Conservation (phyloP, 2,888 invertebrate species). For the Venusia cambrica region DNA sequence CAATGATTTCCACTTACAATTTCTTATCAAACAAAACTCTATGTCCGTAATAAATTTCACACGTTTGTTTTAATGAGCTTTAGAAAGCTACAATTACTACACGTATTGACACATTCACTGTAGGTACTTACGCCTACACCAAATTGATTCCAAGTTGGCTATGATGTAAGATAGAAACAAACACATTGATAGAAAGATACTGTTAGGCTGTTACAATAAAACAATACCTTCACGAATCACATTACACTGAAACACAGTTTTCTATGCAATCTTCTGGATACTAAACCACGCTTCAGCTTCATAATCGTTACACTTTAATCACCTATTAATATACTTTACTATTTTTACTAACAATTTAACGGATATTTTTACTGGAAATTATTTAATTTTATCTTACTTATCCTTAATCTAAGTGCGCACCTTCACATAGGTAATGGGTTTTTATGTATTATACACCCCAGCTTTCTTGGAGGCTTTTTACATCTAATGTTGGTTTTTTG, state of each 20-base stretch:
- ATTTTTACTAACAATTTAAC: constrained; percentile 32
- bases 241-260: constrained; percentile 28
- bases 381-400: constrained; percentile 9
- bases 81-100: constrained; percentile 18
- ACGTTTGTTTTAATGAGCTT: constrained; percentile 14
- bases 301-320: constrained; percentile 32
- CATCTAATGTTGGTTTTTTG: constrained; percentile 4
- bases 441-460: constrained; percentile 16
- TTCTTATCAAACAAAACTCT: constrained; percentile 6
- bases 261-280: constrained; percentile 27
- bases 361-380: constrained; percentile 12
- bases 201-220: constrained; percentile 1
- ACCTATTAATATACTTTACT: constrained; percentile 19
- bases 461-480: constrained; percentile 1
- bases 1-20: constrained; percentile 18
- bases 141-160: constrained; percentile 4
- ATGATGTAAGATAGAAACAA: constrained; percentile 2
- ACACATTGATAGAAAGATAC: constrained; percentile 1
- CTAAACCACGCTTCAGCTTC: constrained; percentile 37
- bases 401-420: constrained; percentile 1
- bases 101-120: constrained; percentile 8
- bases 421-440: constrained; percentile 20
- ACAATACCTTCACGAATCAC: constrained; percentile 13
- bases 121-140: too few species aligned
- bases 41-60: constrained; percentile 20